phyloP scores from a whole-genome alignment of 2,888 invertebrate species.

The Alsophila aescularia region DNA sequence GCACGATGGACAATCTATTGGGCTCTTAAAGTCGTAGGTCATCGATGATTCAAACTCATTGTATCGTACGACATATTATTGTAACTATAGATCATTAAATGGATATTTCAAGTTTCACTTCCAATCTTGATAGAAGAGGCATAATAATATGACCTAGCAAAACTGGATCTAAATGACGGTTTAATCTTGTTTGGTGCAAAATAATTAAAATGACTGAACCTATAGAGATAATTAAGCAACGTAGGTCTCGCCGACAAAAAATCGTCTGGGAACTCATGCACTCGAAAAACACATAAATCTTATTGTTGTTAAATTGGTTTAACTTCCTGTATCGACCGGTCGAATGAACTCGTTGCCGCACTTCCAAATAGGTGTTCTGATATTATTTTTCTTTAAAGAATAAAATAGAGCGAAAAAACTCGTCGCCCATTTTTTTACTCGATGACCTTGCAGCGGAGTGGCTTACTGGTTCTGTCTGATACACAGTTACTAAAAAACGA shows the following conservation, averaged over 20 bases:
- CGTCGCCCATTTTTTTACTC: constrained; percentile 68
- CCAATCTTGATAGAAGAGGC: background rate
- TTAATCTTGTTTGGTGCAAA: background rate
- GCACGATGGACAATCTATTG: constrained; percentile 46
- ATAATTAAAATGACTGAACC: constrained; percentile 11
- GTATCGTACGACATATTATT: constrained; percentile 8
- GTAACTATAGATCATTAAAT: constrained; percentile 7
- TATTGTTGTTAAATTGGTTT: constrained; percentile 75
- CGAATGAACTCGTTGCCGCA: constrained; percentile 54
- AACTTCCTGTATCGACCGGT: constrained; percentile 81
- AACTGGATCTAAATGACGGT: background rate
- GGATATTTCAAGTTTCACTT: background rate
- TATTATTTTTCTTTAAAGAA: constrained; percentile 76
- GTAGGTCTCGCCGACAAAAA: constrained; percentile 33
- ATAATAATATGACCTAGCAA: background rate
- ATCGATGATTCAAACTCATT: constrained; percentile 35
- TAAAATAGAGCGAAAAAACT: constrained; percentile 77
- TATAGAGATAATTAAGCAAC: constrained; percentile 32
- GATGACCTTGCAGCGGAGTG: constrained; percentile 79
- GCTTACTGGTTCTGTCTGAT: constrained; percentile 75
- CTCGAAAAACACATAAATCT: constrained; percentile 78
- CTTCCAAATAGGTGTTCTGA: constrained; percentile 80
- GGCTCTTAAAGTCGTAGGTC: constrained; percentile 45
- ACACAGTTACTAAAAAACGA: constrained; percentile 76
- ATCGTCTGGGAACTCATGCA: constrained; percentile 51